Percentiles rank a stretch among this genome's conserved stretches.
Evolutionary conservation across 2,797 vertebrate species (phyloP).

Genomic region (Apodemus agrarius): DNA sequence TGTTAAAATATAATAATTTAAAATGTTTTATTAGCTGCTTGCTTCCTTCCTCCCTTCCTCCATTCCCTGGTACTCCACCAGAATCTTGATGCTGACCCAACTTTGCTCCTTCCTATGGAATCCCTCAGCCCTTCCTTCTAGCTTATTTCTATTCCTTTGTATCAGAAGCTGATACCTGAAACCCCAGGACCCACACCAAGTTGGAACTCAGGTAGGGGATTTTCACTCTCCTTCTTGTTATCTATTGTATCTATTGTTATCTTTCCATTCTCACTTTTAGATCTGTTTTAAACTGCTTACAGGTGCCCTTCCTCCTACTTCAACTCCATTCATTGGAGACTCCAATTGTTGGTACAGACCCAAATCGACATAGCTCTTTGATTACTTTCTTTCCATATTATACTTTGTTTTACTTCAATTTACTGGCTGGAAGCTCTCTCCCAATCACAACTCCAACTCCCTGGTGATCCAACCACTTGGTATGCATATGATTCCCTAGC

Average conservation of each 20-base stretch:
- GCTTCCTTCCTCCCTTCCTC: not conserved
- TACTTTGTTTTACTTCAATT: not conserved
- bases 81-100: not conserved
- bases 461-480: not conserved
- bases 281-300: not conserved
- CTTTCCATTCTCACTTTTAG: not conserved
- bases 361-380: not conserved
- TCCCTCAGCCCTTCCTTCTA: not conserved
- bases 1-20: not conserved
- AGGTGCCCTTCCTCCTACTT: not conserved
- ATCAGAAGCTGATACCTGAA: not conserved
- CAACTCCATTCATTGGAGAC: not conserved
- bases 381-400: not conserved
- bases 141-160: not conserved
- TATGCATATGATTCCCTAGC: not conserved
- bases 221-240: not conserved
- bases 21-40: not conserved
- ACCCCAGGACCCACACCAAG: not conserved
- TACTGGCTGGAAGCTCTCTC: not conserved
- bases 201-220: not conserved
- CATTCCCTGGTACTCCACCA: not conserved
- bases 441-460: not conserved
- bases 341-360: not conserved
- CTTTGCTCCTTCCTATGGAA: not conserved
- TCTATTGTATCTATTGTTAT: not conserved